Evolutionary conservation across 2,797 vertebrate species (phyloP).

Genomic region (Onychomys torridus): DNA sequence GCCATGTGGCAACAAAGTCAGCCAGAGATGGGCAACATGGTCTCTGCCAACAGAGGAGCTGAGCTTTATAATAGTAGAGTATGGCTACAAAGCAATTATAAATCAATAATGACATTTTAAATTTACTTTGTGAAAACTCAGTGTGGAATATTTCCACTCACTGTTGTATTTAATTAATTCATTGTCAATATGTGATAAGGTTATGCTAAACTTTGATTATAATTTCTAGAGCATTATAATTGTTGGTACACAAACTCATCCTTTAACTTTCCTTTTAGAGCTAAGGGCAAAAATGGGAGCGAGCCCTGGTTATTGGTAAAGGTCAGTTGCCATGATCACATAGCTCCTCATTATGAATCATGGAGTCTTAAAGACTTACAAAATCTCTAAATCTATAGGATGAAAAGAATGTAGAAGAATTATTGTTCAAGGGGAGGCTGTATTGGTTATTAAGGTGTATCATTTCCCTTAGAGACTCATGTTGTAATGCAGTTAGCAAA

Average conservation of each 20-base stretch:
- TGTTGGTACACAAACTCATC: neutral
- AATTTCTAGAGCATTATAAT: neutral
- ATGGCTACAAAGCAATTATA: neutral
- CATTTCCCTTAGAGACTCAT: conserved; percentile 59
- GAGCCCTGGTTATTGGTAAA: conserved; percentile 39
- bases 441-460: conserved; percentile 4
- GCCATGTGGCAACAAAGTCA: neutral
- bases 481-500: neutral
- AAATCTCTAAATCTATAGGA: conserved; percentile 76
- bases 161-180: neutral
- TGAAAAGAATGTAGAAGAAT: conserved; percentile 77
- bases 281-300: neutral
- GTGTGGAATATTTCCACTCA: neutral
- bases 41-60: neutral
- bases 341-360: conserved; percentile 59
- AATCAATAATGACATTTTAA: conserved; percentile 28
- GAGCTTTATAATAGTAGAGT: neutral
- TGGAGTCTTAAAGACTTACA: conserved; percentile 71
- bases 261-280: neutral
- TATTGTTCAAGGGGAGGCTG: conserved; percentile 59
- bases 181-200: conserved; percentile 13
- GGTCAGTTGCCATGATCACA: neutral
- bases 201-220: conserved; percentile 29
- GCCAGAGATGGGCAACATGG: too few relatives aligned
- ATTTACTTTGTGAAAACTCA: conserved; percentile 8